Base-by-base conservation (phyloP, 2,113 vertebrate genomes). In the Datnioides undecimradiatus region DNA sequence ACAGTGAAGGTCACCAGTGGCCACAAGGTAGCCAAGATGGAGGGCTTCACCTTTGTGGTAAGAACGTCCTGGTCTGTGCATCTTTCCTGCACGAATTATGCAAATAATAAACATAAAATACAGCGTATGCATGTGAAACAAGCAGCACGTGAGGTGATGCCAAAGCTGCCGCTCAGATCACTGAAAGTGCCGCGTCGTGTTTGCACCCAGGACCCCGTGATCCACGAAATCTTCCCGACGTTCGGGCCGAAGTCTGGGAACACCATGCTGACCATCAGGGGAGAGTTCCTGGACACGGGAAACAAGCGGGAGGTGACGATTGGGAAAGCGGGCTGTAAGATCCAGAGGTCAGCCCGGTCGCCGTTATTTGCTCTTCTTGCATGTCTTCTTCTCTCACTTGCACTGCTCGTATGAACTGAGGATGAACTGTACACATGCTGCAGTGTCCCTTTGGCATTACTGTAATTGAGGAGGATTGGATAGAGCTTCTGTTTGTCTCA, bases 161-260 rank as follows among this genome's bases (percentile, higher is more conserved):
- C n/a, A n/a, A n/a, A n/a, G n/a, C n/a, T n/a, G n/a, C n/a, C n/a
- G n/a, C n/a, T n/a, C n/a, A n/a, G n/a, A n/a, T n/a, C 23, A 10
- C 21, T 57, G 6, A 48, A 58, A 25, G 11, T 64, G 11, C 19
- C 2, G 14, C 13, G 0, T 58, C 69, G 19, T 84, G 0, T 88
- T 34, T 88, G 7, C 45, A 0, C 34, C 27, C 78, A 99, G 98
- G 94, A 97, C 84, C 97, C 98, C 23, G 72, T 94, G 66, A 96
- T 99, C 90, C 94, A 90, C 49, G 95, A 94, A 73, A 97, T 99
- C 90, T 97, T 95, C 80, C 98, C 98, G 2, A 94, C 83, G 8
- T 97, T 97, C 12, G 98, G 98, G 31, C 97, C 97, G 0, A 97
- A 96, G 82, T 96, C 96, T 65, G 98, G 98, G 46, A 96, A 95